phyloP scores from a whole-genome alignment of 1,140 invertebrate genomes.

The Brachionus calyciflorus region DNA sequence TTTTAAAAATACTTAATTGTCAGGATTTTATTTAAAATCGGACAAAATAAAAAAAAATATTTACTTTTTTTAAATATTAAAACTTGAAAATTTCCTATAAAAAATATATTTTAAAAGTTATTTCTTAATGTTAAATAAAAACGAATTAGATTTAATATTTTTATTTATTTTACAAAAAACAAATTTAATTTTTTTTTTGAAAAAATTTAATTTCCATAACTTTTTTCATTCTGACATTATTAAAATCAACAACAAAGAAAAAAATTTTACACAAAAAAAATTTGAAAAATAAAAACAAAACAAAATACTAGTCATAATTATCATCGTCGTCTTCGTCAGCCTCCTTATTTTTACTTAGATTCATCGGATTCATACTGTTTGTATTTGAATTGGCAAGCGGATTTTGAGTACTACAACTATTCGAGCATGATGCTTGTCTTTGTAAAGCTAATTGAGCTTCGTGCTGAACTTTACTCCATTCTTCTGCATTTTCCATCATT shows the following conservation, averaged over 20 bases:
- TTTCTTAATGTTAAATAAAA: constrained; percentile 6
- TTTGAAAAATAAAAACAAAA: too few species aligned
- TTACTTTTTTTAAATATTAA: not conserved
- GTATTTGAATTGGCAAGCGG: not conserved
- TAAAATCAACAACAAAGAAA: constrained; percentile 13
- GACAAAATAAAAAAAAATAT: too few species aligned
- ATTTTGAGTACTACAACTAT: not conserved
- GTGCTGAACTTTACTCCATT: constrained; percentile 44
- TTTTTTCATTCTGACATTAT: not conserved
- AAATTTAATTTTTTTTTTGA: too few species aligned
- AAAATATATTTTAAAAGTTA: too few species aligned
- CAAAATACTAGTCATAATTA: constrained; percentile 2
- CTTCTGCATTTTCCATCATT: constrained; percentile 45
- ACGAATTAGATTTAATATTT: constrained; percentile 6
- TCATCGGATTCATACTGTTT: not conserved
- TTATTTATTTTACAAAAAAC: not conserved
- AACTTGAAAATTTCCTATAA: too few species aligned
- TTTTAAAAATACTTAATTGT: too few species aligned
- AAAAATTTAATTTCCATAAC: not conserved
- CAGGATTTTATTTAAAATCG: too few species aligned
- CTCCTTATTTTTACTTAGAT: constrained; percentile 14
- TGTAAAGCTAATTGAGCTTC: constrained; percentile 37
- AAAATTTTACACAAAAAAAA: not conserved
- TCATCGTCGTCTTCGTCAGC: not conserved
- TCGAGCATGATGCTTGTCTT: constrained; percentile 12